Conservation (phyloP, 1,140 invertebrate species). For the Drosophila lowei region DNA sequence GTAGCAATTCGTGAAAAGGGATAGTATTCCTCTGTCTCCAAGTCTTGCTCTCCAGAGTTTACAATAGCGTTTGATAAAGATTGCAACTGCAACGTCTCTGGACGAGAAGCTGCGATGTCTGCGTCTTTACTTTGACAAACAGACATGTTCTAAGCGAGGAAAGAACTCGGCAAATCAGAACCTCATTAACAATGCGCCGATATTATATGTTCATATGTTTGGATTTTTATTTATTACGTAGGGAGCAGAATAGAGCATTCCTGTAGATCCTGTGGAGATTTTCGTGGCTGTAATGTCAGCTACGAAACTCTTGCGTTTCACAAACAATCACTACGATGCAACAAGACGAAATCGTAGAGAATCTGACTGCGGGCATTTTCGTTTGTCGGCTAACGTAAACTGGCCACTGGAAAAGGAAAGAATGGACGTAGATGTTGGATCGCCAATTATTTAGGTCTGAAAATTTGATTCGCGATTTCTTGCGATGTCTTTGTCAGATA, state of each 20-base stretch:
- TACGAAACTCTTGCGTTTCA: slow-evolving; percentile 18
- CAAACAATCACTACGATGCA: not conserved
- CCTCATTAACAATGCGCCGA: no score
- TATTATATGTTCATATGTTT: not conserved
- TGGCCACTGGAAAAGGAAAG: not conserved
- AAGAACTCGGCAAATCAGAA: not conserved
- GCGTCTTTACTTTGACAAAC: slow-evolving; percentile 5
- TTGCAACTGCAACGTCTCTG: slow-evolving; percentile 51
- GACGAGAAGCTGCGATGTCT: slow-evolving; percentile 9
- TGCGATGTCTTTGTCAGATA: slow-evolving; percentile 17
- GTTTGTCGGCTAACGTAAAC: not conserved
- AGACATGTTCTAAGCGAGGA: slow-evolving; percentile 30
- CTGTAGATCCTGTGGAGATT: not conserved
- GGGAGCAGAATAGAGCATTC: not conserved
- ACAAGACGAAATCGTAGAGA: not conserved
- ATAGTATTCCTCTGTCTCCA: slow-evolving; percentile 3
- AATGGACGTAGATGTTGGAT: not conserved
- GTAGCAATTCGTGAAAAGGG: slow-evolving; percentile 53
- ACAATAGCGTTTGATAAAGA: slow-evolving; percentile 7
- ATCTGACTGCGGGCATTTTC: slow-evolving; percentile 29
- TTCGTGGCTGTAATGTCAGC: slow-evolving; percentile 50
- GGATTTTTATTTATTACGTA: not conserved
- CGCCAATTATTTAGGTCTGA: not conserved
- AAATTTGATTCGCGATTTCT: slow-evolving; percentile 32
- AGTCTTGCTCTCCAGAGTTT: not conserved